These are phyloP conservation scores for Heliconius ethilla DNA, from an alignment of 2,888 invertebrate genomes.

Conservation along the genomic window DNA sequence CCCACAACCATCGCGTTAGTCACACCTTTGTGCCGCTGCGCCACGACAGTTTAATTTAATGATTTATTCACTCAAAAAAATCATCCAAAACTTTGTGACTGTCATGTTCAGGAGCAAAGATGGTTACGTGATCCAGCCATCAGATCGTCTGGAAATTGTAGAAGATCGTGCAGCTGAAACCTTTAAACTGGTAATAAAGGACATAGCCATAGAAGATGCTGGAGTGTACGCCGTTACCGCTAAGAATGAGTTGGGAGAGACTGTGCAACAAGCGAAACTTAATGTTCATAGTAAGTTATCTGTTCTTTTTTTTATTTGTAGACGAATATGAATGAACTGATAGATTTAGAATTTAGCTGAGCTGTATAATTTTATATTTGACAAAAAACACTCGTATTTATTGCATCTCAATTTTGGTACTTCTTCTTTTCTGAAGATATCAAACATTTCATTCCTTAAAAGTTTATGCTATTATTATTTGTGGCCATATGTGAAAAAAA, in stretches of 20 bases:
- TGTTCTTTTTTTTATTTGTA: background rate
- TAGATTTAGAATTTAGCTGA: background rate
- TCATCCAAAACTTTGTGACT: background rate
- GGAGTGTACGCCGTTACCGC: constrained; percentile 91
- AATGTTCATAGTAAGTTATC: constrained; percentile 86
- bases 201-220: constrained; percentile 86
- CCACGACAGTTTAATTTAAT: background rate
- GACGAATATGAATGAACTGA: background rate
- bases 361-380: background rate
- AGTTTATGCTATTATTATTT: no score
- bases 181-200: constrained; percentile 87
- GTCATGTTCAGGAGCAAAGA: constrained; percentile 81
- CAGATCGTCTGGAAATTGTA: constrained; percentile 81
- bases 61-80: background rate
- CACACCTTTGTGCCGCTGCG: no score
- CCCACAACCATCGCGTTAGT: no score
- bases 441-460: no score
- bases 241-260: constrained; percentile 89
- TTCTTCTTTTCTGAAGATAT: no score
- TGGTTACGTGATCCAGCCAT: constrained; percentile 82
- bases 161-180: constrained; percentile 84
- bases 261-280: constrained; percentile 85
- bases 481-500: no score
- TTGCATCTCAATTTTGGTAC: no score
- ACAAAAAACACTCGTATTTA: background rate